Conservation (phyloP, 2,888 invertebrate species). For the Drosophila acutilabella region DNA sequence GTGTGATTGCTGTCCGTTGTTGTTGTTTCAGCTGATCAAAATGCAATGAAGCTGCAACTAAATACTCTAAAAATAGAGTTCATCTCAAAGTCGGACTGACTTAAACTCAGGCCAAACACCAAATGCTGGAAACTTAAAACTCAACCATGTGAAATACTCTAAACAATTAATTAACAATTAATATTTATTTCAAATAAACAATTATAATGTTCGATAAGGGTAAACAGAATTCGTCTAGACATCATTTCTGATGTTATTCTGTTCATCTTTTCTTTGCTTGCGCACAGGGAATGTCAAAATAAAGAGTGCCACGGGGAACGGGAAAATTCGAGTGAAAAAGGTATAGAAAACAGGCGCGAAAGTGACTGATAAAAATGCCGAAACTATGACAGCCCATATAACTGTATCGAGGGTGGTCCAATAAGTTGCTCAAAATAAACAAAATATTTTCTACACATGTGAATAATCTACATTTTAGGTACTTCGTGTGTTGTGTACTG, state of each 20-base stretch:
- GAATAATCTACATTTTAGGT: no score
- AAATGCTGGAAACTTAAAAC: no score
- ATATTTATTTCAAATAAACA: no score
- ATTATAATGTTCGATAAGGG: background rate
- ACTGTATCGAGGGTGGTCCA: slow-evolving; percentile 23
- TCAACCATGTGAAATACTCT: no score
- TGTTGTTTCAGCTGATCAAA: slow-evolving; percentile 55
- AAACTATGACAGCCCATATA: slow-evolving; percentile 64
- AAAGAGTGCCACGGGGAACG: slow-evolving; percentile 1
- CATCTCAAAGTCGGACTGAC: background rate
- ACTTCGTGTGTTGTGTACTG: no score
- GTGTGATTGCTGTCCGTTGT: slow-evolving; percentile 46
- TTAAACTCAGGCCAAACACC: no score
- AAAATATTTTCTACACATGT: no score
- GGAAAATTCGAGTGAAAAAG: slow-evolving; percentile 29
- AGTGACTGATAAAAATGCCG: slow-evolving; percentile 70
- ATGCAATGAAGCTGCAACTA: slow-evolving; percentile 34
- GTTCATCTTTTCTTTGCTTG: slow-evolving; percentile 17
- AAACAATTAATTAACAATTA: no score
- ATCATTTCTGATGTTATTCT: background rate
- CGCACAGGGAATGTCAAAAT: slow-evolving; percentile 19
- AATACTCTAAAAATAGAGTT: slow-evolving; percentile 16
- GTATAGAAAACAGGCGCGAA: slow-evolving; percentile 46
- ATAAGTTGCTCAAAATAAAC: slow-evolving; percentile 5
- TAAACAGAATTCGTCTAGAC: background rate